Conservation (phyloP, 2,888 invertebrate species). For the Patella pellucida region DNA sequence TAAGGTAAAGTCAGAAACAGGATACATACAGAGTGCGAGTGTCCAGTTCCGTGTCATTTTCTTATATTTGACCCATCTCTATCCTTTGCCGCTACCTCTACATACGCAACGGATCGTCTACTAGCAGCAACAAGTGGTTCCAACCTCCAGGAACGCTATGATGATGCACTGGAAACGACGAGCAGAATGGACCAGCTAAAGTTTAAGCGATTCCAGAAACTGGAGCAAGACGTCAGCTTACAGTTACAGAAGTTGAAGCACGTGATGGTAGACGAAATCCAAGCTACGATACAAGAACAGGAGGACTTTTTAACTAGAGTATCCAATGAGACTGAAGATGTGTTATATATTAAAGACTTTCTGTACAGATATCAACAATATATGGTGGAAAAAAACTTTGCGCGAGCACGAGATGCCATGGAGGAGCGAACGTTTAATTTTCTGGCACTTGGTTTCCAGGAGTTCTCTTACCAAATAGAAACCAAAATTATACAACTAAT, state of each 20-base stretch:
- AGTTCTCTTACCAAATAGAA: slow-evolving; percentile 43
- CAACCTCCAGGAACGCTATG: slow-evolving; percentile 32
- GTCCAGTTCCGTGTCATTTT: slow-evolving; percentile 57
- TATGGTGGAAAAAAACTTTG: slow-evolving; percentile 51
- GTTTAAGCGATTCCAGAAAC: slow-evolving; percentile 28
- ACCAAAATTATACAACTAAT: slow-evolving; percentile 26
- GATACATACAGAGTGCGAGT: slow-evolving; percentile 41
- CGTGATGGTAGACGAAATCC: slow-evolving; percentile 32
- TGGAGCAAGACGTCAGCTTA: slow-evolving; percentile 27
- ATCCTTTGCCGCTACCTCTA: slow-evolving; percentile 56
- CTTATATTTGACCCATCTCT: slow-evolving; percentile 54
- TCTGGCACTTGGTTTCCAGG: slow-evolving; percentile 47
- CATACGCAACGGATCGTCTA: slow-evolving; percentile 44
- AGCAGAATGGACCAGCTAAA: slow-evolving; percentile 44
- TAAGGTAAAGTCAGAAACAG: slow-evolving; percentile 27
- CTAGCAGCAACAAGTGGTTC: slow-evolving; percentile 35
- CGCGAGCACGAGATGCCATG: slow-evolving; percentile 55
- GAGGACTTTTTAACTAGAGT: slow-evolving; percentile 26
- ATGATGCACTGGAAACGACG: slow-evolving; percentile 43
- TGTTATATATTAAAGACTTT: slow-evolving; percentile 40
- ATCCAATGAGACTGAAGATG: slow-evolving; percentile 28
- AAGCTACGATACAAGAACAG: slow-evolving; percentile 34
- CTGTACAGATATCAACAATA: slow-evolving; percentile 51
- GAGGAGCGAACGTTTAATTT: slow-evolving; percentile 53
- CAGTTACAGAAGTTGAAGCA: slow-evolving; percentile 30